These are phyloP conservation scores for Ganaspis sp. DNA, from an alignment of 1,140 invertebrate species.

Conservation along the genomic window DNA sequence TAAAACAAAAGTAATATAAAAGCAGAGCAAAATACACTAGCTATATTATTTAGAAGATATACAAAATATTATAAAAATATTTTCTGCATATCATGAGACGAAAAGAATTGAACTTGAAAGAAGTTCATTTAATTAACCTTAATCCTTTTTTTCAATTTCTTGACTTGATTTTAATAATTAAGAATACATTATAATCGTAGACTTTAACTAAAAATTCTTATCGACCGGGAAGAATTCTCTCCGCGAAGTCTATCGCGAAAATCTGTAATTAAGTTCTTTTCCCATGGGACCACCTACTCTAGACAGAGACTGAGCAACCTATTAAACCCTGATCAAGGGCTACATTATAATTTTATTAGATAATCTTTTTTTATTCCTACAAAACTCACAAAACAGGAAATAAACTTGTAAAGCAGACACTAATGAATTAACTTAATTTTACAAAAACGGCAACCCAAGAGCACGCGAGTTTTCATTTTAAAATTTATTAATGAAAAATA, in stretches of 20 bases:
- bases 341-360: slow-evolving; percentile 54
- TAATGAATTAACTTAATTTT: neutral
- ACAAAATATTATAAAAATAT: too few relatives aligned
- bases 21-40: too few relatives aligned
- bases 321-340: slow-evolving; percentile 54
- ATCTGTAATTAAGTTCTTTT: slow-evolving; percentile 64
- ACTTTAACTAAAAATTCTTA: slow-evolving; percentile 24
- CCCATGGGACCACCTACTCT: slow-evolving; percentile 39
- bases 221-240: slow-evolving; percentile 37
- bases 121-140: too few relatives aligned
- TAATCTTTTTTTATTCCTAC: neutral
- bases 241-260: slow-evolving; percentile 51
- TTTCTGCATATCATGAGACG: too few relatives aligned
- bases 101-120: too few relatives aligned
- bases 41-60: too few relatives aligned
- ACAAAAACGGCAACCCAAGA: too few relatives aligned
- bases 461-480: too few relatives aligned
- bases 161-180: neutral
- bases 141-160: neutral
- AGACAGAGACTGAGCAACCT: slow-evolving; percentile 43
- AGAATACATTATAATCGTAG: neutral
- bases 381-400: neutral
- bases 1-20: too few relatives aligned
- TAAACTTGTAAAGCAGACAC: neutral
- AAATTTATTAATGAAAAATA: too few relatives aligned